A percentile compares a stretch with the other conserved stretches of the same genome.
These are phyloP conservation scores for Orchestes rusci DNA, from an alignment of 2,888 invertebrate species.

Conservation along the genomic window DNA sequence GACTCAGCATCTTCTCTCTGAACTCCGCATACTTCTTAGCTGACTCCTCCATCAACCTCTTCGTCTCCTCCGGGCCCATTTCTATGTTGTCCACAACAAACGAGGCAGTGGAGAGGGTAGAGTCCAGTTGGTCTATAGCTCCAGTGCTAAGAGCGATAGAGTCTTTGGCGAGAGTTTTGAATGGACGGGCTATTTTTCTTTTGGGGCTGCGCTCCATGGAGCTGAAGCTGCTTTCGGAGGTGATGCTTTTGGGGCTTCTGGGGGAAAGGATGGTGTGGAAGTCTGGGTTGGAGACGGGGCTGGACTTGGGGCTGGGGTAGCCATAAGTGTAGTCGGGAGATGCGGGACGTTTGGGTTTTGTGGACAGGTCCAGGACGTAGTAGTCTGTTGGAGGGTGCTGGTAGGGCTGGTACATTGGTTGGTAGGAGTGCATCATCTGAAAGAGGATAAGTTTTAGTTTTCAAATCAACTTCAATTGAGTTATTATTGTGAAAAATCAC, in stretches of 20 bases:
- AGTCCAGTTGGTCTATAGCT: slow-evolving; percentile 30
- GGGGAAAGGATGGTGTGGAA: no score
- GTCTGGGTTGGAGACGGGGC: no score
- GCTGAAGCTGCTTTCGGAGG: neutral
- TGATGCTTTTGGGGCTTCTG: no score
- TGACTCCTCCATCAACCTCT: slow-evolving; percentile 50
- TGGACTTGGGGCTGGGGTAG: slow-evolving; percentile 16
- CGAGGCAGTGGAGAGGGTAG: slow-evolving; percentile 24
- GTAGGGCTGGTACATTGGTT: no score
- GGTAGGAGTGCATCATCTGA: neutral
- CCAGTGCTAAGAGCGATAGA: slow-evolving; percentile 54
- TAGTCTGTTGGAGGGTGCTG: slow-evolving; percentile 2
- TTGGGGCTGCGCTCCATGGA: slow-evolving; percentile 28
- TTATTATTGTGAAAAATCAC: no score
- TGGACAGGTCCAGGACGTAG: slow-evolving; percentile 33
- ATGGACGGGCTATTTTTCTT: slow-evolving; percentile 51
- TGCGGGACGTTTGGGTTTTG: slow-evolving; percentile 23
- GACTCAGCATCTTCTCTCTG: slow-evolving; percentile 59
- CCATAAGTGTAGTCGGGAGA: slow-evolving; percentile 26
- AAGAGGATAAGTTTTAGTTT: no score
- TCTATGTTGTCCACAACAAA: slow-evolving; percentile 9
- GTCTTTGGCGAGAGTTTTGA: slow-evolving; percentile 67
- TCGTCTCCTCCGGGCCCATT: slow-evolving; percentile 40
- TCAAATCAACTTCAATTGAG: no score
- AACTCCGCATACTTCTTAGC: slow-evolving; percentile 66